Evolutionary conservation across 2,797 vertebrate genomes (phyloP), one percentile per base, ranked within the genome.

Genomic region (Chloroceryle inda): DNA sequence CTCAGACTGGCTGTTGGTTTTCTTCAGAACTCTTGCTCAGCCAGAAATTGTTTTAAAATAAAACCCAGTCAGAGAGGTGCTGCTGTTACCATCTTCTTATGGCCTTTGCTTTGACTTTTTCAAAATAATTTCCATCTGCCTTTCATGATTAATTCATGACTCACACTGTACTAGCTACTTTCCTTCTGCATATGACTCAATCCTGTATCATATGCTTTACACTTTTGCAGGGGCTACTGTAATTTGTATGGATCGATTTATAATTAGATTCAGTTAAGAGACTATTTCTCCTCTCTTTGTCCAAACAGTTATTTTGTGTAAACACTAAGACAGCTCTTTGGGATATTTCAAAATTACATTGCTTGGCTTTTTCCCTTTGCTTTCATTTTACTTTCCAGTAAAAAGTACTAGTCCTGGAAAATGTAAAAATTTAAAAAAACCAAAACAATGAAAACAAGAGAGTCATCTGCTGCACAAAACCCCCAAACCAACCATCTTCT

Each of bases 401-500:
- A 85, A 52, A 87, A 50, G n/a, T 31, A 24, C 9, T 18, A 37
- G 17, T 63, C 31, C 49, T 82, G 19, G 26, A 84, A 94, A 92
- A 73, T 2, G 2, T 44, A 67, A 69, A 38, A 63, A 40, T 6
- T 7, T 5, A 40, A 56, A 29, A 31, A 33, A 10, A 37, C 10
- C 35, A 16, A 40, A n/a, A 33, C 44, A 12, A 55, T 31, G 31
- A 2, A 2, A 19, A 7, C 15, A 66, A 44, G 11, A 5, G 38
- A 47, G 26, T 0, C 22, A 73, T 8, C 8, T 19, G 53, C 13
- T 49, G 26, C 72, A 26, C 6, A 53, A 31, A 84, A 77, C 74
- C 10, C 33, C 24, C 47, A 37, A 56, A 96, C 98, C 15, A 37
- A 99, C 99, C 99, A 99, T 99, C 97, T 99, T 99, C 96, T 99